Conservation (phyloP, 2,888 invertebrate species). For the Prosopocoilus inquinatus region DNA sequence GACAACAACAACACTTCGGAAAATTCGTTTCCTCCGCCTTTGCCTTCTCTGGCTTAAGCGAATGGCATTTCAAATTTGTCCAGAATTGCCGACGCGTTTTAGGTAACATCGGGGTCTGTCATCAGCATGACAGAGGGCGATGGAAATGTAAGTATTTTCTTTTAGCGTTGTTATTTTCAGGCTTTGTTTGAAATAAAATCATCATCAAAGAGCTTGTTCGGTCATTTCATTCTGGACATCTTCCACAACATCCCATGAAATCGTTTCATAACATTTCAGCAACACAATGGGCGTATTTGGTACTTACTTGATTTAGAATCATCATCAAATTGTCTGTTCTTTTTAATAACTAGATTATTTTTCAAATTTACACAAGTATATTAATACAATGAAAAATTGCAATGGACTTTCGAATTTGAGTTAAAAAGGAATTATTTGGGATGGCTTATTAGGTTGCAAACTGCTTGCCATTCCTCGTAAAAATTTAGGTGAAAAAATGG, state of each 20-base stretch:
- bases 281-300: no score
- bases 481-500: no score
- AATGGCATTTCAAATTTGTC: neutral
- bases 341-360: no score
- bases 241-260: neutral
- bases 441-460: no score
- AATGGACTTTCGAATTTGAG: no score
- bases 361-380: no score
- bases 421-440: no score
- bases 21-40: neutral
- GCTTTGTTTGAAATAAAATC: neutral
- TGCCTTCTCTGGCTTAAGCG: neutral
- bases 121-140: conserved; percentile 18
- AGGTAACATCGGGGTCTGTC: conserved; percentile 10
- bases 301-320: no score
- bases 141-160: conserved; percentile 13
- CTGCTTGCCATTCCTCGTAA: no score
- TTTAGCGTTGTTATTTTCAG: neutral
- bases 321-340: no score
- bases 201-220: neutral
- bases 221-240: neutral
- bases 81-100: neutral
- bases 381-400: no score
- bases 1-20: neutral
- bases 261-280: no score